Evolutionary conservation across 2,888 invertebrate species (phyloP), one percentile per base, ranked within the genome.

Genomic region (Sphecodes monilicornis): DNA sequence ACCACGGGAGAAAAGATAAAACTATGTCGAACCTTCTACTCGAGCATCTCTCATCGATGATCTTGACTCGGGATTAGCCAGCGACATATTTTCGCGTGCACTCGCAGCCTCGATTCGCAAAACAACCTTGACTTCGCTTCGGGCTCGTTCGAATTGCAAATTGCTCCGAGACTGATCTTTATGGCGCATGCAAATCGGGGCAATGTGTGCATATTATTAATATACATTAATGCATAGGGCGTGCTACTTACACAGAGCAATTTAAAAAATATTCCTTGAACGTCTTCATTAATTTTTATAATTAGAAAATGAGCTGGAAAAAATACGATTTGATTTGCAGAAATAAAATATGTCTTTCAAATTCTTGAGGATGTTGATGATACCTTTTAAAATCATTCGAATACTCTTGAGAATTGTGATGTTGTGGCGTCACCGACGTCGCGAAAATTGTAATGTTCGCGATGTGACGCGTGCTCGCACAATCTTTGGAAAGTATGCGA

Each of bases 1-100:
- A n/a, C 18, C 54, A 18, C 81, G 46, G 46, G 64, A 83, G n/a
- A 84, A 79, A 80, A n/a, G 69, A 77, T 79, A 80, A 84, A 76
- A 78, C 60, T 73, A 68, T n/a, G 71, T 71, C 82, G 77, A 78
- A 73, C 68, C 29, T 73, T 70, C 64, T 8, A 18, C 29, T 82
- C 85, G 43, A 77, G 76, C 41, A 50, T 60, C 82, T 57, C 81
- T 86, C 84, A 82, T 84, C 82, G 54, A 13, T 22, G 46, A 60
- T 39, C 68, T 54, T 76, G 57, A 69, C 64, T 60, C 70, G 54
- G 74, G 75, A 86, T 87, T 83, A 81, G 85, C 85, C 22, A 39
- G 50, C 36, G 43, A 39, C 64, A 64, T 66, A 64, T 16, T 64
- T 64, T 32, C 26, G 26, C 57, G 13, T 13, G 57, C 57, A 3